These are phyloP conservation scores for Galerucella nymphaeae DNA, from an alignment of 2,888 invertebrate genomes.

Conservation along the genomic window DNA sequence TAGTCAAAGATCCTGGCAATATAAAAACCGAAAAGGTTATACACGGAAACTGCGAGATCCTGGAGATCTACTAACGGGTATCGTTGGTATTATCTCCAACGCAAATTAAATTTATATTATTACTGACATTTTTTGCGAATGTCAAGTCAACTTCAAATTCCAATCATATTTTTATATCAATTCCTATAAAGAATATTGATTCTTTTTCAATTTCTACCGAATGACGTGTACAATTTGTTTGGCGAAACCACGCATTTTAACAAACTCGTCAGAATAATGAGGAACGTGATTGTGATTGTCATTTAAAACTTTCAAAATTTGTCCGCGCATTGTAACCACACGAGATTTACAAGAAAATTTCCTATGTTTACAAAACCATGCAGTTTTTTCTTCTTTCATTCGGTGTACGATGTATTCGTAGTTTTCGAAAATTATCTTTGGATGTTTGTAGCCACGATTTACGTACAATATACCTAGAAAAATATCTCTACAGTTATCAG, in stretches of 20 bases:
- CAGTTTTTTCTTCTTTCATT: constrained; percentile 45
- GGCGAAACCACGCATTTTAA: constrained; percentile 11
- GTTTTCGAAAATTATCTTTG: constrained; percentile 43
- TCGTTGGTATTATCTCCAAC: too few relatives aligned
- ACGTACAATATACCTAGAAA: constrained; percentile 44
- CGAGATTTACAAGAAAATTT: constrained; percentile 30
- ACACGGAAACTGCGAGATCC: too few relatives aligned
- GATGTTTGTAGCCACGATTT: constrained; percentile 45
- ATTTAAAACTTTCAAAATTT: constrained; percentile 30
- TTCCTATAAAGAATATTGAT: too few relatives aligned
- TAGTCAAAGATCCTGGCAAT: too few relatives aligned
- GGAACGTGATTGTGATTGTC: constrained; percentile 33
- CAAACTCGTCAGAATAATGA: constrained; percentile 20
- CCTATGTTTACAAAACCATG: constrained; percentile 47
- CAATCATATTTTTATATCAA: too few relatives aligned
- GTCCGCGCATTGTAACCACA: constrained; percentile 27
- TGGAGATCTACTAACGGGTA: too few relatives aligned
- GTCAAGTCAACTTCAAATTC: too few relatives aligned
- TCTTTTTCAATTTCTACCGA: background rate
- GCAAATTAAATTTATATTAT: too few relatives aligned
- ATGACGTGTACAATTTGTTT: constrained; percentile 20
- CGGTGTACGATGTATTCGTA: constrained; percentile 48
- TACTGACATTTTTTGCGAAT: too few relatives aligned
- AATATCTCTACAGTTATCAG: background rate
- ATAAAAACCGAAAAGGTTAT: too few relatives aligned